A percentile compares a stretch with the other conserved stretches of the same genome.
These are phyloP conservation scores for Lepidurus couesii DNA, from an alignment of 1,140 invertebrate species.

Conservation along the genomic window DNA sequence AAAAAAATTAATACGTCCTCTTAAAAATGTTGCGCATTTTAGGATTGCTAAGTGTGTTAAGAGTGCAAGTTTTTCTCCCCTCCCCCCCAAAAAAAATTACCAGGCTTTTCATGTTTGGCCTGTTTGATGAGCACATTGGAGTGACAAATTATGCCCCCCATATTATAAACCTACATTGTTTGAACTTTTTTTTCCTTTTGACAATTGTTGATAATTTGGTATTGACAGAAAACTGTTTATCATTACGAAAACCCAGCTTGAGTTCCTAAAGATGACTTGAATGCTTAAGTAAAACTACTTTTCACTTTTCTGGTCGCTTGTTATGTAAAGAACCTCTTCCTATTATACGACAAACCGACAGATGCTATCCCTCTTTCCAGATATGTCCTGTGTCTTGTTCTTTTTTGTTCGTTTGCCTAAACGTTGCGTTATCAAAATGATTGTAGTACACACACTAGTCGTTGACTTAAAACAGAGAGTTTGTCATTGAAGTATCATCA, in stretches of 20 bases:
- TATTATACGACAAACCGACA: background rate
- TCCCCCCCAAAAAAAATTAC: background rate
- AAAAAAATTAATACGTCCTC: background rate
- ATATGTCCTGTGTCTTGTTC: background rate
- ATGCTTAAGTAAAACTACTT: background rate
- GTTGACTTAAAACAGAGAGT: background rate
- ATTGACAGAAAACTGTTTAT: background rate
- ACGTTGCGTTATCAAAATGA: conserved; percentile 16
- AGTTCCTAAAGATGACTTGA: background rate
- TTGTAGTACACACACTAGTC: conserved; percentile 21
- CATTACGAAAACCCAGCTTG: background rate
- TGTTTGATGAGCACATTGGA: conserved; percentile 7
- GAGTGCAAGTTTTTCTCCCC: background rate
- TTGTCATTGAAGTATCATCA: no score
- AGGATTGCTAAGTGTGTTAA: background rate
- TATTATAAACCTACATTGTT: background rate
- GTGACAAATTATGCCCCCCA: background rate
- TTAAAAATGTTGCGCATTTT: background rate
- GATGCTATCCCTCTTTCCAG: background rate
- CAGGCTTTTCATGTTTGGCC: conserved; percentile 7
- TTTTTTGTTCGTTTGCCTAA: background rate
- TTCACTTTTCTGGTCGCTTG: conserved; percentile 5
- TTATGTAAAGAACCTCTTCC: background rate
- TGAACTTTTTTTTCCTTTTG: background rate
- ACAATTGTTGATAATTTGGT: background rate